A percentile compares a stretch with the other conserved stretches of the same genome.
Conservation (phyloP, 2,888 invertebrate species). For the Crematogaster levior region DNA sequence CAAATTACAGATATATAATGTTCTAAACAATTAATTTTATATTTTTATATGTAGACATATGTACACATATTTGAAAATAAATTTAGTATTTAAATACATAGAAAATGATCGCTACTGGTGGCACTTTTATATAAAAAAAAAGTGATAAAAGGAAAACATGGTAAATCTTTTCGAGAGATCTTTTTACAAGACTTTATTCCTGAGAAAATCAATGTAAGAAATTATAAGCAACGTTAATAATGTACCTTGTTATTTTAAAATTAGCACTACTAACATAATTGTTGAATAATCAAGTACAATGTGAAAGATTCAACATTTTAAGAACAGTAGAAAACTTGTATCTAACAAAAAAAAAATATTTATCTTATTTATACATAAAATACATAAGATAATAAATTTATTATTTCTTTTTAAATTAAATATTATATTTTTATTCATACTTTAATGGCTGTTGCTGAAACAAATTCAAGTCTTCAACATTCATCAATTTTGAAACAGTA, state of each 20-base stretch:
- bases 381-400: neutral
- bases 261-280: neutral
- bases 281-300: neutral
- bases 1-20: constrained; percentile 74
- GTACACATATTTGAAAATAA: neutral
- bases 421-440: constrained; percentile 2
- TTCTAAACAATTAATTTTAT: constrained; percentile 67
- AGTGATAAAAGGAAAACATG: neutral
- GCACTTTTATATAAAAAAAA: neutral
- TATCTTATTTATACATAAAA: neutral
- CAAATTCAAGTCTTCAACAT: too few relatives aligned
- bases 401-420: neutral
- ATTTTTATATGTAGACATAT: neutral
- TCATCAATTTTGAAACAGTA: neutral
- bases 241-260: neutral
- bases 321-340: neutral
- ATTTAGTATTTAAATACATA: neutral
- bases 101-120: neutral
- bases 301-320: neutral
- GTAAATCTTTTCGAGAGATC: neutral
- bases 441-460: neutral
- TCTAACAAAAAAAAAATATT: too few relatives aligned
- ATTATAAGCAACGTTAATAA: neutral
- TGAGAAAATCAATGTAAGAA: neutral
- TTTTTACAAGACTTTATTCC: neutral